These are phyloP conservation scores for Upupa epops DNA, from an alignment of 2,113 vertebrate species.

Conservation along the genomic window DNA sequence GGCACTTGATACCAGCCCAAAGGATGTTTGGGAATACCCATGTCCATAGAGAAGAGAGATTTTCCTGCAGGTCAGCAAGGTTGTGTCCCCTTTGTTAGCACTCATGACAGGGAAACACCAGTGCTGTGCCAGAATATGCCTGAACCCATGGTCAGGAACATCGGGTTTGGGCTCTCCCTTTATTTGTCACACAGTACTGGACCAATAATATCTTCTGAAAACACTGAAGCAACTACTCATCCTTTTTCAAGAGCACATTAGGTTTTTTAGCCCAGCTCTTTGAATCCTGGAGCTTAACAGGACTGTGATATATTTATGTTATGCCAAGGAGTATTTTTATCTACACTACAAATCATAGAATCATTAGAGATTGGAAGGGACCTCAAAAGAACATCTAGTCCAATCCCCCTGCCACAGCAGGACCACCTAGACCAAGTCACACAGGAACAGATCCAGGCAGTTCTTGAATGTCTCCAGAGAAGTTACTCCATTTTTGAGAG, in stretches of 20 bases:
- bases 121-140: accelerated
- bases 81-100: too few relatives aligned
- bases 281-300: neutral
- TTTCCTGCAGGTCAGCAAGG: neutral
- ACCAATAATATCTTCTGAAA: neutral
- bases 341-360: neutral
- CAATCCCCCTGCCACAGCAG: too few relatives aligned
- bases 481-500: too few relatives aligned
- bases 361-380: neutral
- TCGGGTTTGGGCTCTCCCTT: neutral
- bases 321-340: neutral
- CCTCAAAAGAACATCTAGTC: too few relatives aligned
- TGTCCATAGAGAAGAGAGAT: accelerated
- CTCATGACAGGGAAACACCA: accelerated
- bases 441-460: too few relatives aligned
- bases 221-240: neutral
- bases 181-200: neutral
- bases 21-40: neutral
- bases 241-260: neutral
- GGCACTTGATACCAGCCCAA: neutral
- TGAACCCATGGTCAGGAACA: neutral
- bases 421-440: too few relatives aligned
- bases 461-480: too few relatives aligned
- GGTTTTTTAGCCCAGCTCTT: neutral
- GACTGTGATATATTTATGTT: neutral